phyloP scores from a whole-genome alignment of 2,797 vertebrate species.

The Dermochelys coriacea region DNA sequence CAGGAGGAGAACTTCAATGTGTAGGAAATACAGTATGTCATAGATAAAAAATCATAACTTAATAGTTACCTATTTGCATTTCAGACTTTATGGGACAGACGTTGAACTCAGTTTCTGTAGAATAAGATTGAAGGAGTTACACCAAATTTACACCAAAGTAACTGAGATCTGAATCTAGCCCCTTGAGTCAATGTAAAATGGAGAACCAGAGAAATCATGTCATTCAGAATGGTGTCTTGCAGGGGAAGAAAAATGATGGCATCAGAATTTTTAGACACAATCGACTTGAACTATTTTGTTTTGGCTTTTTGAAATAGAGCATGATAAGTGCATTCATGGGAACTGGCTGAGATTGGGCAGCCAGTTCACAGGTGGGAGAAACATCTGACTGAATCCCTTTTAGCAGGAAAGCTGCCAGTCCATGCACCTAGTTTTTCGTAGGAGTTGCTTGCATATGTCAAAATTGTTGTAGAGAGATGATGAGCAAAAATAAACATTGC shows the following conservation, averaged over 20 bases:
- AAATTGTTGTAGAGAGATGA: conserved; percentile 42
- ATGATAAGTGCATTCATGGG: conserved; percentile 63
- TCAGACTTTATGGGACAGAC: background rate
- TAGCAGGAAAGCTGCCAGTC: conserved; percentile 31
- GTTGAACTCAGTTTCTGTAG: background rate
- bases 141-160: background rate
- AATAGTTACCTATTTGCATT: background rate
- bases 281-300: conserved; percentile 30
- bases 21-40: background rate
- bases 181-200: conserved; percentile 25
- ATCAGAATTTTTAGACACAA: conserved; percentile 12
- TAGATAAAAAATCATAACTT: background rate
- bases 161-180: background rate
- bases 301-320: conserved; percentile 65
- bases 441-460: conserved; percentile 70
- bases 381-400: conserved; percentile 71
- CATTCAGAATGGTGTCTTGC: background rate
- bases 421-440: conserved; percentile 66
- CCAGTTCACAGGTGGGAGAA: conserved; percentile 73
- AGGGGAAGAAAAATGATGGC: background rate
- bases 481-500: conserved; percentile 24
- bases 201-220: background rate
- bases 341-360: conserved; percentile 45
- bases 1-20: background rate
- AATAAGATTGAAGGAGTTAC: background rate